Base-by-base conservation (phyloP, 1,140 invertebrate genomes). In the Drosophila sp. region DNA sequence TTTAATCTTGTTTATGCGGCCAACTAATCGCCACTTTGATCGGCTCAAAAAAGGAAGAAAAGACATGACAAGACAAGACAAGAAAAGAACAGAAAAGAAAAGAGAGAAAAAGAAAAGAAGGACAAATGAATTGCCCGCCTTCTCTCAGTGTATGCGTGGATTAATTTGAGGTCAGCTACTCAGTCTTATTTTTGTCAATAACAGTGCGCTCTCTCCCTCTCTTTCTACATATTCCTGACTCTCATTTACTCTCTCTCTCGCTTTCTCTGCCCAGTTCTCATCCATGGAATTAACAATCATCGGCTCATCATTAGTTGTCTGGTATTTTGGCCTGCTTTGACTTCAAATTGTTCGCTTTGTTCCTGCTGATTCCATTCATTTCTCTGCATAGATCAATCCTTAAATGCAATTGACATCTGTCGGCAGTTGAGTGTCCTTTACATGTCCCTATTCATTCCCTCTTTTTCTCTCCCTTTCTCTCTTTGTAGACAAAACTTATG, bases 1-100 rank as follows among this genome's bases (percentile, higher is more conserved):
- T 72, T 45, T 66, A 72, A 72, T 72, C 70, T 66, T 72, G 70
- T 72, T 72, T 72, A 51, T 66, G 54, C 70, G 62, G 45, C 63
- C 59, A 36, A 59, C 70, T 72, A 72, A 72, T 72, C 70, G 62
- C 43, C 45, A 66, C 70, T 58, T 50, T 66, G 62, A 72, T 64
- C 69, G 11, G 69, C 61, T 65, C 61, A 65, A 25, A 6, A 41
- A 16, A 29, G 5, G 5, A 34, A 16, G 13, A 9, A 11, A 18
- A 6, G 7, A 41, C 2, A 14, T 0, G 18, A n/a, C 32, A 43
- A 58, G 13, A 43, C 11, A 58, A 14, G 51, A 54, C 25, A 29
- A 51, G 1, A 27, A 13, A 25, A 21, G 6, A 32, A 16, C 8
- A 29, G 25, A 9, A 40, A 13, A 58, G 7, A 45, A 32, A 16